Evolutionary conservation across 2,888 invertebrate genomes (phyloP), one percentile per base, ranked within the genome.

Genomic region (Toxonevra muliebris): DNA sequence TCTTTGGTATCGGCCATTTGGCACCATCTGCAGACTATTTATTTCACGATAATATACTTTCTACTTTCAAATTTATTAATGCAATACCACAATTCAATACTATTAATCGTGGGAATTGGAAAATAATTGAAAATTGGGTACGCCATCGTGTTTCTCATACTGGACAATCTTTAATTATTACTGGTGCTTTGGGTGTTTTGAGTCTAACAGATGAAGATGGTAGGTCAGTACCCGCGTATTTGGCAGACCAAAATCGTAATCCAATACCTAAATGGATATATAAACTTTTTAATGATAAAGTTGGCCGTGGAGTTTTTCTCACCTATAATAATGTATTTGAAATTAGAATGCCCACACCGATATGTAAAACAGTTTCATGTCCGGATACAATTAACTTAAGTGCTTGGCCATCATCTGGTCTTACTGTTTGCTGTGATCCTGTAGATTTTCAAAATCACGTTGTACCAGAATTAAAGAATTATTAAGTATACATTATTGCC

Each of bases 51-150:
- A 82, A 87, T 64, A 87, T 87, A 65, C 76, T 77, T 15, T 82
- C 85, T 0, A 87, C 87, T 1, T 87, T 86, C 76, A 86, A 86
- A 70, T 87, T 85, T 73, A 77, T 87, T 1, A 88, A 88, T 74
- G 84, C 81, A 0, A 85, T 86, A 1, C 87, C 88, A 0, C 87
- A 88, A 71, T 88, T 87, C 86, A 84, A 85, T 72, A 82, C 82
- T 1, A 87, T 89, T 73, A 89, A 89, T 73, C 86, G 80, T 1
- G 86, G 86, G 9, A 88, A 89, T 75, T 89, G 89, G 89, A 80
- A 84, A 48, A 67, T 71, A 0, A 76, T 87, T 45, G 88, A 89
- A 77, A 69, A 67, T 0, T 80, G 81, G 70, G 80, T 86, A 1
- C 79, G 88, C 66, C 74, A 76, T 13, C 86, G 84, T 58, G 71